Evolutionary conservation across 2,797 vertebrate species (phyloP), one percentile per base, ranked within the genome.

Genomic region (Spheniscus humboldti): DNA sequence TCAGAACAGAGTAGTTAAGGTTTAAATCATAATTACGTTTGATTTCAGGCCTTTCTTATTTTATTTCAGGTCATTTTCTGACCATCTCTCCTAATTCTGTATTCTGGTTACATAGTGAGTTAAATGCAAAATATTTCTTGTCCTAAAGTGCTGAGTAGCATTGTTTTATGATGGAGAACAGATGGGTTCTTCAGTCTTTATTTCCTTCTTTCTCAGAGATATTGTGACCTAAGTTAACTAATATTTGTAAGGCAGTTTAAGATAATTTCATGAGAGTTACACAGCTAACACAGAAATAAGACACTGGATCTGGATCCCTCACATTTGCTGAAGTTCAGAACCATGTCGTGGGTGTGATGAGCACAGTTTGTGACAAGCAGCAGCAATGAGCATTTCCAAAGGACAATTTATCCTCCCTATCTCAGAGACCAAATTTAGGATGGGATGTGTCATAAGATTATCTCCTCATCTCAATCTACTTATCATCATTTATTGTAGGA

Each of bases 281-380:
- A 81, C 10, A 86, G 91, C 19, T 90, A 91, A 22, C 5, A 8
- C 47, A 95, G 63, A 96, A 90, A 90, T 82, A 92, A 95, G 94
- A 76, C 47, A 52, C 27, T 86, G 41, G 52, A 59, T 87, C 67
- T 67, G 63, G 23, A 79, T 89, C 59, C 33, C 30, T 88, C 71
- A 71, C 45, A 87, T 90, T 95, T 95, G 47, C 41, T 87, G 83
- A 87, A 93, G 88, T 87, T 95, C 64, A 68, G 75, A 92, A 93
- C 74, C 66, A 50, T 39, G 48, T 56, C 0, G 86, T 96, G 92
- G 90, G 92, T 87, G 94, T 94, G 83, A 95, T 89, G 72, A 96
- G 74, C 75, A 93, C 77, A 91, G 72, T 91, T 82, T 95, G 89
- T 95, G 67, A 96, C 75, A 91, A 87, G 75, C 28, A 94, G 82